Evolutionary conservation across 2,888 invertebrate genomes (phyloP).

Genomic region (Orthonevra nobilis): DNA sequence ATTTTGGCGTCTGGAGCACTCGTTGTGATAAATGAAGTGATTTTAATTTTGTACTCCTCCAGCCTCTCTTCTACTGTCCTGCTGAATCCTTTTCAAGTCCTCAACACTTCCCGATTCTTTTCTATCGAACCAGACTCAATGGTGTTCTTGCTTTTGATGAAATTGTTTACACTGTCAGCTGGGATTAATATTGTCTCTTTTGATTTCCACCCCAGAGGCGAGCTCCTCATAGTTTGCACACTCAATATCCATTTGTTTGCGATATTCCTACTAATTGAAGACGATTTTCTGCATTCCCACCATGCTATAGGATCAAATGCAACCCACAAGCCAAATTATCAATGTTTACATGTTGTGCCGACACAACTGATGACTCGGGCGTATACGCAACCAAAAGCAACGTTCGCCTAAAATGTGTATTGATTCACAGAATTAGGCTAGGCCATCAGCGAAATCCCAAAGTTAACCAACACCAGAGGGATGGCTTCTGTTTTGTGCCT

Average conservation of each 20-base stretch:
- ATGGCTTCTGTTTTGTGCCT: no score
- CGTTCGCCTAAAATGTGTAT: slow-evolving; percentile 19
- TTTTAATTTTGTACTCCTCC: slow-evolving; percentile 35
- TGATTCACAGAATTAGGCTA: slow-evolving; percentile 43
- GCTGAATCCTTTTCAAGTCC: slow-evolving; percentile 33
- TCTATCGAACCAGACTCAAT: slow-evolving; percentile 25
- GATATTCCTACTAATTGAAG: no score
- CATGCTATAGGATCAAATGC: not conserved
- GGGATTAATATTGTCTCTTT: slow-evolving; percentile 32
- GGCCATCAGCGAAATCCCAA: slow-evolving; percentile 49
- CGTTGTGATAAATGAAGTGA: slow-evolving; percentile 55
- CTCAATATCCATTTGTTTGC: no score
- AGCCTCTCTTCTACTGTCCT: slow-evolving; percentile 1
- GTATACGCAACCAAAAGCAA: slow-evolving; percentile 19
- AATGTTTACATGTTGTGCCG: slow-evolving; percentile 32
- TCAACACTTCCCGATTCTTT: not conserved
- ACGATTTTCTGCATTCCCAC: not conserved
- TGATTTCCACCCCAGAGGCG: slow-evolving; percentile 13
- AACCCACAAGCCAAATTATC: slow-evolving; percentile 39
- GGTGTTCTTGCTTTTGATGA: slow-evolving; percentile 10
- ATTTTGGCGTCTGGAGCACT: not conserved
- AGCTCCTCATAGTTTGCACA: not conserved
- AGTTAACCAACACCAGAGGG: no score
- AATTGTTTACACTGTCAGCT: slow-evolving; percentile 45
- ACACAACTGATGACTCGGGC: slow-evolving; percentile 25